Evolutionary conservation across 2,113 vertebrate genomes (phyloP).

Genomic region (Tychaedon coryphoeus): DNA sequence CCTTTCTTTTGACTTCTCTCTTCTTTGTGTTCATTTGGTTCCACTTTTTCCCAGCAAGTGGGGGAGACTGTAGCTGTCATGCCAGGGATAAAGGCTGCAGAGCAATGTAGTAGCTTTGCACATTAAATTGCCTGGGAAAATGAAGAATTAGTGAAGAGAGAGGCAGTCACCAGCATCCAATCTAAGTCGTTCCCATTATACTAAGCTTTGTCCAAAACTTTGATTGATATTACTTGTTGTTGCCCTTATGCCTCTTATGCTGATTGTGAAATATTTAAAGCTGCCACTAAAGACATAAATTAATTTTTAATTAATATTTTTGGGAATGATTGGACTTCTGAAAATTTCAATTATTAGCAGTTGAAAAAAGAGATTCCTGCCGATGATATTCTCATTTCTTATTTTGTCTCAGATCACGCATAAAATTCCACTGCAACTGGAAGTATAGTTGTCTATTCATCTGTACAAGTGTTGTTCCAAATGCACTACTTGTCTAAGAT

Average conservation of each 20-base stretch:
- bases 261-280: background rate
- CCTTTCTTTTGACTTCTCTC: fast-evolving
- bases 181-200: background rate
- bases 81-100: background rate
- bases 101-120: background rate
- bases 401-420: background rate
- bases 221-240: background rate
- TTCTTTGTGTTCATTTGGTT: background rate
- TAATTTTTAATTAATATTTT: background rate
- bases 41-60: background rate
- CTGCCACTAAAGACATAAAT: background rate
- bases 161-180: background rate
- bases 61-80: background rate
- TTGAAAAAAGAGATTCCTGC: background rate
- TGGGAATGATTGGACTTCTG: background rate
- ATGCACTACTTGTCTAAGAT: background rate
- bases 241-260: background rate
- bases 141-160: background rate
- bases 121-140: background rate
- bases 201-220: background rate
- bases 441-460: background rate
- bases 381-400: background rate
- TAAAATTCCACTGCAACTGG: background rate
- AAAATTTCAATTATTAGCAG: background rate
- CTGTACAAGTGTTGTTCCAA: background rate